Evolutionary conservation across 2,797 vertebrate species (phyloP).

Genomic region (Loriculus beryllinus): DNA sequence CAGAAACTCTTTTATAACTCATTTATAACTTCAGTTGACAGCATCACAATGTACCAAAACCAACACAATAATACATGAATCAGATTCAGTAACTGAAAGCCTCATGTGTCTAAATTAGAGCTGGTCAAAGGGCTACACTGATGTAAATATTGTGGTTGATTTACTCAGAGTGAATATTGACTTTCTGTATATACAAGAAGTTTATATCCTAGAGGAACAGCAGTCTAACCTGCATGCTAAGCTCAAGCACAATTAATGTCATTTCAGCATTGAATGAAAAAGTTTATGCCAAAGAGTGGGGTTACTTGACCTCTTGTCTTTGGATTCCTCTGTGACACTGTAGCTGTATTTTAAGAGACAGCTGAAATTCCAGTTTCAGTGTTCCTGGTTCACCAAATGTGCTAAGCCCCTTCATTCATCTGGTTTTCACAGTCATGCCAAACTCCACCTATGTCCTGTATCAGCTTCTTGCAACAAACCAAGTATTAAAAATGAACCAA

Average conservation of each 20-base stretch:
- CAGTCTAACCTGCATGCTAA: neutral
- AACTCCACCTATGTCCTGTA: neutral
- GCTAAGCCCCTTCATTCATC: neutral
- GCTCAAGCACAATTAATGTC: neutral
- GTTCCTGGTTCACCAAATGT: neutral
- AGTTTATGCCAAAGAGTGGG: neutral
- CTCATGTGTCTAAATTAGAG: neutral
- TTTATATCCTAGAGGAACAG: neutral
- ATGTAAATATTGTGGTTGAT: neutral
- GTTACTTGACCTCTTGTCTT: neutral
- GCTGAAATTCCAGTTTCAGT: neutral
- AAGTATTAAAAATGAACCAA: neutral
- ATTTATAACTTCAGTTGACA: neutral
- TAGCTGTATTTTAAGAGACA: neutral
- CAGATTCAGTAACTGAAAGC: conserved; percentile 3
- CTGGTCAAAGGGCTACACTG: neutral
- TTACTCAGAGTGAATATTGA: neutral
- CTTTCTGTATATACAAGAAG: neutral
- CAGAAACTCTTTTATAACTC: neutral
- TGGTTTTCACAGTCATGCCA: neutral
- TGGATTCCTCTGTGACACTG: neutral
- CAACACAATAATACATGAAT: neutral
- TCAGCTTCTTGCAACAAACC: neutral
- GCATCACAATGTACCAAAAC: neutral
- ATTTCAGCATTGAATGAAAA: neutral